A percentile compares a stretch with the other conserved stretches of the same genome.
phyloP scores from a whole-genome alignment of 2,797 vertebrate genomes.

The Myotis findleyi region DNA sequence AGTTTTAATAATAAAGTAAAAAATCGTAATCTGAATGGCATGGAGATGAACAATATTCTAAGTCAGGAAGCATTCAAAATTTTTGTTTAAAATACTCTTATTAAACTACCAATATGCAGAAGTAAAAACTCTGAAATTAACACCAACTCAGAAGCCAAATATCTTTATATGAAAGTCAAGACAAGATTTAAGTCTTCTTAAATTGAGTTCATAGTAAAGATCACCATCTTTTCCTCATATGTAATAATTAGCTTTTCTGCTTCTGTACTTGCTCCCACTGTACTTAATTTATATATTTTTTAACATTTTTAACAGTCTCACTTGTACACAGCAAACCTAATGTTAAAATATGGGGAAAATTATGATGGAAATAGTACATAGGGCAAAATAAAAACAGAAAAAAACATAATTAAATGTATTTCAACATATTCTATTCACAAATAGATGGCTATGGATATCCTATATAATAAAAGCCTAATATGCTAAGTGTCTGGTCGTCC shows the following conservation, averaged over 20 bases:
- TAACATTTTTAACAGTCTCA: not conserved
- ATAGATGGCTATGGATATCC: not conserved
- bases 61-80: not conserved
- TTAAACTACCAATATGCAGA: not conserved
- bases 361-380: not conserved
- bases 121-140: conserved; percentile 30
- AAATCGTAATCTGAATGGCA: not conserved
- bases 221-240: not conserved
- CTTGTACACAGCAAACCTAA: not conserved
- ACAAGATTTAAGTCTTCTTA: not conserved
- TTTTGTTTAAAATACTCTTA: conserved; percentile 47
- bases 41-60: not conserved
- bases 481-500: no score
- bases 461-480: no score
- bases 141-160: not conserved
- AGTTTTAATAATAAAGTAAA: conserved; percentile 37
- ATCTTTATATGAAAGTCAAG: conserved; percentile 9
- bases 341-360: conserved; percentile 16
- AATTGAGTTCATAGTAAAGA: not conserved
- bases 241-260: conserved; percentile 11
- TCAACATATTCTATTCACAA: not conserved
- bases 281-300: not conserved
- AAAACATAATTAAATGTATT: conserved; percentile 32
- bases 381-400: conserved; percentile 40
- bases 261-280: not conserved